Conservation (phyloP, 2,888 invertebrate genomes). For the Hoplodrina blanda region DNA sequence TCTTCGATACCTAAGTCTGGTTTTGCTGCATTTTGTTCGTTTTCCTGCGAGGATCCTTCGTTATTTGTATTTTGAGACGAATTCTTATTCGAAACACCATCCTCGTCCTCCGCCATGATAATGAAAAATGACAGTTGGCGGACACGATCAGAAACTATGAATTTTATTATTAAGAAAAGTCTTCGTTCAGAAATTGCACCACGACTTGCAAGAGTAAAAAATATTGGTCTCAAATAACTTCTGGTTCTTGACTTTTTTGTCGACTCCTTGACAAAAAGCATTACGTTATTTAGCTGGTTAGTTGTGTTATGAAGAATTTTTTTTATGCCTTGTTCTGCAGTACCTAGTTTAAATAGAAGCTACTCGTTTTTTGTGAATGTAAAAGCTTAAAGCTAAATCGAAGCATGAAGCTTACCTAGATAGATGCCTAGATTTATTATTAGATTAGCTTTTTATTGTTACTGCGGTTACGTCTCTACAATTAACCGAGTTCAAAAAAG, state of each 20-base stretch:
- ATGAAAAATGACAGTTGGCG: conserved; percentile 83
- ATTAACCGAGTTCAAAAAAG: no score
- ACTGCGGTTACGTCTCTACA: no score
- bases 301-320: no score
- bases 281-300: no score
- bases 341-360: no score
- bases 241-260: background rate
- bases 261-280: background rate
- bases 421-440: no score
- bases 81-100: conserved; percentile 88
- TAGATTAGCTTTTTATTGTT: no score
- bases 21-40: conserved; percentile 82
- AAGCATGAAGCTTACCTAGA: no score
- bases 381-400: no score
- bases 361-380: no score
- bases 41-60: conserved; percentile 79
- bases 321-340: no score
- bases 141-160: conserved; percentile 64
- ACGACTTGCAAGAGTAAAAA: conserved; percentile 29
- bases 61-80: conserved; percentile 86
- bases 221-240: background rate
- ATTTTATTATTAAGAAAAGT: conserved; percentile 2
- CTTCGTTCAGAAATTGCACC: conserved; percentile 35
- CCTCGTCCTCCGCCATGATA: conserved; percentile 90
- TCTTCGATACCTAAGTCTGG: conserved; percentile 89